phyloP scores from a whole-genome alignment of 2,888 invertebrate species.

The Melikaiella ostensackeni region DNA sequence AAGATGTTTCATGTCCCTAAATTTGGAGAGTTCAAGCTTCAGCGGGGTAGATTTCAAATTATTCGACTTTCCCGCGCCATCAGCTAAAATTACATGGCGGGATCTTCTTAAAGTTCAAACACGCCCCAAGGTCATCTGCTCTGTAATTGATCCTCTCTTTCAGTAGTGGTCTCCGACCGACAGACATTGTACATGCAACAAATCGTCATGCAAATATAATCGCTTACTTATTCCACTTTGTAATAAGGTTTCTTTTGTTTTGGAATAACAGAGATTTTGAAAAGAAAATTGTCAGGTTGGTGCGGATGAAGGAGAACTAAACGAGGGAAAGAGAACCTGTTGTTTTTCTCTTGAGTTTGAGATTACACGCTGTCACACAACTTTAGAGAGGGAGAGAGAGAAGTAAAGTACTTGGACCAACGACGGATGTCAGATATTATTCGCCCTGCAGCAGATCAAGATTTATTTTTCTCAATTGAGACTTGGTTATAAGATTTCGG shows the following conservation, averaged over 20 bases:
- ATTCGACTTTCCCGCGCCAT: constrained; percentile 5
- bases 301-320: not conserved
- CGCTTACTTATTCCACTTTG: constrained; percentile 17
- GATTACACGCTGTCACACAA: constrained; percentile 76
- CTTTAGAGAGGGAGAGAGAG: constrained; percentile 49
- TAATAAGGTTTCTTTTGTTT: not conserved
- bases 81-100: constrained; percentile 11
- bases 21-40: not conserved
- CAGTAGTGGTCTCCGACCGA: not conserved
- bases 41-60: constrained; percentile 17
- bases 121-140: constrained; percentile 17
- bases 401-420: not conserved
- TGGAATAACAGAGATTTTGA: constrained; percentile 3
- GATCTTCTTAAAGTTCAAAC: constrained; percentile 21
- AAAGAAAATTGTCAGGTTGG: constrained; percentile 6
- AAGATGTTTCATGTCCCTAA: not conserved
- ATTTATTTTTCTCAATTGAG: not conserved
- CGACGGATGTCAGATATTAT: not conserved
- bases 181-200: constrained; percentile 1
- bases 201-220: constrained; percentile 16
- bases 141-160: constrained; percentile 27
- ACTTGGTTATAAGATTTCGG: not conserved
- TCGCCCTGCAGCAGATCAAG: constrained; percentile 12
- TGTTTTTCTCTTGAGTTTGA: constrained; percentile 69
- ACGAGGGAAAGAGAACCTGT: constrained; percentile 72